phyloP scores from a whole-genome alignment of 1,140 invertebrate genomes.

The Drosophila murphyi region DNA sequence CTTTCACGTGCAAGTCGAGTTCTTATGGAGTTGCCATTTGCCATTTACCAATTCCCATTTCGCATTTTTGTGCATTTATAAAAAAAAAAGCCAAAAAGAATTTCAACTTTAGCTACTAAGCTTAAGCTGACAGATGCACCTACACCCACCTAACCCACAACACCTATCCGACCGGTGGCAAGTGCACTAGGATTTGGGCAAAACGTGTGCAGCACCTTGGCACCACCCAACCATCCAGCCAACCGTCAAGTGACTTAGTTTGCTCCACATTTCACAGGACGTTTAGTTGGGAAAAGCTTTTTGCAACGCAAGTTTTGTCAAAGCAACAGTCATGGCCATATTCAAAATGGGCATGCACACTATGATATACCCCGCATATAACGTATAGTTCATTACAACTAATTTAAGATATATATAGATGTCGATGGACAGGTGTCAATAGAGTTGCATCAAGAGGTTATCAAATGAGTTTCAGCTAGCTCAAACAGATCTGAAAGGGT shows the following conservation, averaged over 20 bases:
- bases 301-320: constrained; percentile 32
- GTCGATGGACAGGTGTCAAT: too few species aligned
- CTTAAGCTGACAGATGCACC: constrained; percentile 31
- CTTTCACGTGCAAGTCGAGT: constrained; percentile 20
- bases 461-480: background rate
- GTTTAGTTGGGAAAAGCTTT: constrained; percentile 49
- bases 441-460: background rate
- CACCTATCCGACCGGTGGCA: background rate
- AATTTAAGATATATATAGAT: too few species aligned
- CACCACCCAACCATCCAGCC: background rate
- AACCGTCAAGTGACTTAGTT: constrained; percentile 30
- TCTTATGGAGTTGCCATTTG: constrained; percentile 18
- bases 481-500: background rate
- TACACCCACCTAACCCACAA: background rate
- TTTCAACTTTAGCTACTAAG: constrained; percentile 9
- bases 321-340: constrained; percentile 9
- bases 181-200: constrained; percentile 11
- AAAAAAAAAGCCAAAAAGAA: background rate
- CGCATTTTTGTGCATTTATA: background rate
- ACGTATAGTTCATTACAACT: background rate
- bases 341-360: background rate
- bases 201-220: background rate
- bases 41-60: background rate
- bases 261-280: constrained; percentile 22
- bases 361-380: constrained; percentile 1